Evolutionary conservation across 2,797 vertebrate genomes (phyloP).

Genomic region (Thripadectes ignobilis): DNA sequence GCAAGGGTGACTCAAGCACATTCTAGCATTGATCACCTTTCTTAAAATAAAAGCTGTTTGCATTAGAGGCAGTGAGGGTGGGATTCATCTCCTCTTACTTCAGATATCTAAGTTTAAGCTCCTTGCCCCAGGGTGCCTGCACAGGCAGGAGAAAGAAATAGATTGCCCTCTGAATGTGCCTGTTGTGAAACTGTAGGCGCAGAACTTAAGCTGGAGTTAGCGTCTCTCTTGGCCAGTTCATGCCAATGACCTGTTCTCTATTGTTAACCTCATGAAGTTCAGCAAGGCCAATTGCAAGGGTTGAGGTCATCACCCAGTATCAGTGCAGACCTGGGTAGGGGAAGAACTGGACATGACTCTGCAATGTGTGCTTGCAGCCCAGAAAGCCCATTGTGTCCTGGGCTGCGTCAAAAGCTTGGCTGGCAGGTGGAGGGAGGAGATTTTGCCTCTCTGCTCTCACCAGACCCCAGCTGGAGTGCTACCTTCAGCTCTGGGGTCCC

Average conservation of each 20-base stretch:
- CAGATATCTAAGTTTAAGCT: constrained; percentile 52
- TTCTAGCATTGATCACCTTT: constrained; percentile 25
- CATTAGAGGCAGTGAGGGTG: constrained; percentile 8
- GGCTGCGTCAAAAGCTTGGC: rapidly evolving
- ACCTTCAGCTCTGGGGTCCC: background rate
- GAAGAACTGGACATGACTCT: rapidly evolving
- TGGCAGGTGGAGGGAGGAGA: background rate
- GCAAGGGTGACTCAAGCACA: background rate
- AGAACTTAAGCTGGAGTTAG: background rate
- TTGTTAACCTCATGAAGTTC: background rate
- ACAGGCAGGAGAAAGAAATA: constrained; percentile 5
- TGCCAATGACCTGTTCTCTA: background rate
- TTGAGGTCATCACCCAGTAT: background rate
- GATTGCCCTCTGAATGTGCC: background rate
- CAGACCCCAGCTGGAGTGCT: background rate
- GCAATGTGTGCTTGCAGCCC: rapidly evolving
- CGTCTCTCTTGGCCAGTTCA: background rate
- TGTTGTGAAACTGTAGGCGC: background rate
- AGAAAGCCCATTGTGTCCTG: background rate
- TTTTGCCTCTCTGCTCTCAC: background rate
- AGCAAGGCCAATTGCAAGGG: too few relatives aligned
- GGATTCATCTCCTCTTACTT: constrained; percentile 48
- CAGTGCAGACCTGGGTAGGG: background rate
- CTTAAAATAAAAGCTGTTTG: constrained; percentile 64
- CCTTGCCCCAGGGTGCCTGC: constrained; percentile 6